Percentiles rank a stretch among this genome's conserved stretches.
These are phyloP conservation scores for Hemicentrotus pulcherrimus DNA, from an alignment of 35 echinoderm and acorn worm species.

Conservation along the genomic window DNA sequence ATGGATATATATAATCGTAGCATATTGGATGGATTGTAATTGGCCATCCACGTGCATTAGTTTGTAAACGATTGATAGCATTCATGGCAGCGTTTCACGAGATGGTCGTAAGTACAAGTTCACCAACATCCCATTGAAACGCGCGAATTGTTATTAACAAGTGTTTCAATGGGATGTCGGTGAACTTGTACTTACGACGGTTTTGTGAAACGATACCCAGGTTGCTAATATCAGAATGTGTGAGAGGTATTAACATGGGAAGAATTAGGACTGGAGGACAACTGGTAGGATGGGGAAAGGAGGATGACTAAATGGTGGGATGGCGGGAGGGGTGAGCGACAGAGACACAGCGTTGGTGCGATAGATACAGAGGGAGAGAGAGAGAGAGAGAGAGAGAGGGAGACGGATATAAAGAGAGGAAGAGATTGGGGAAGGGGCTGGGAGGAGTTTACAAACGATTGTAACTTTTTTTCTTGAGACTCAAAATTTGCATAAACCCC, in stretches of 20 bases:
- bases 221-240: neutral
- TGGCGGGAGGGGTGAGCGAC: neutral
- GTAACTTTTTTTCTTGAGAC: neutral
- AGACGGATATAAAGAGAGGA: no score
- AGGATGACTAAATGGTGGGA: neutral
- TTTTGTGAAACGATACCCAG: no score
- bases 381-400: neutral
- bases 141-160: no score
- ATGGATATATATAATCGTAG: conserved; percentile 5
- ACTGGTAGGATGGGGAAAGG: neutral
- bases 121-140: no score
- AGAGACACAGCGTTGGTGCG: neutral
- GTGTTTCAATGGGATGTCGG: no score
- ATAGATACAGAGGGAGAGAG: neutral
- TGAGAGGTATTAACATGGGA: neutral
- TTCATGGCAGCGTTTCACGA: neutral
- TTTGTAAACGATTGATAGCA: neutral
- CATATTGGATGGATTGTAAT: neutral
- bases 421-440: no score
- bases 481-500: neutral
- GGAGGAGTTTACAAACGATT: no score
- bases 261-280: neutral
- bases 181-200: no score
- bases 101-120: no score
- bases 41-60: neutral